These are phyloP conservation scores for Vombatus ursinus DNA, from an alignment of 2,113 vertebrate genomes.

Conservation along the genomic window DNA sequence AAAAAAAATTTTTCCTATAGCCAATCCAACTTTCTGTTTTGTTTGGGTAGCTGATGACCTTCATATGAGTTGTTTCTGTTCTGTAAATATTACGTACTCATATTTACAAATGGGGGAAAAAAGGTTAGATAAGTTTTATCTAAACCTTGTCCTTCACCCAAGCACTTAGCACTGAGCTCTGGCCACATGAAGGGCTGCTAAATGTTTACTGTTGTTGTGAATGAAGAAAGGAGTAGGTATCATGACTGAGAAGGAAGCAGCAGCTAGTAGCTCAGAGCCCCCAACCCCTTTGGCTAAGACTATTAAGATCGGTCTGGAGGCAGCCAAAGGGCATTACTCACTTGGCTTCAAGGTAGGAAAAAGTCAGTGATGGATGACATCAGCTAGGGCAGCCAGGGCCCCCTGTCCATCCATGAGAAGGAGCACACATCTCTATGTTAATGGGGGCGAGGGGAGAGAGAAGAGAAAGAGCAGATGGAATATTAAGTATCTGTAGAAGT, in stretches of 20 bases:
- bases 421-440: background rate
- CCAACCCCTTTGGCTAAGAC: background rate
- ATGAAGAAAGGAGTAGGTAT: rapidly evolving
- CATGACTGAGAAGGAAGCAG: background rate
- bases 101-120: background rate
- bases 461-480: background rate
- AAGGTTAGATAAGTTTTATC: background rate
- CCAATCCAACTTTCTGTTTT: background rate
- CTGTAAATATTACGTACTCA: background rate
- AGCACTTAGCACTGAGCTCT: background rate
- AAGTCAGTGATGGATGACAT: background rate
- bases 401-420: background rate
- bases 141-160: background rate
- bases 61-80: background rate
- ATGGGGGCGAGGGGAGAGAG: background rate
- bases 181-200: background rate
- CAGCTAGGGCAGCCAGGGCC: background rate
- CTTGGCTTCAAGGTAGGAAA: background rate
- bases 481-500: background rate
- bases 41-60: background rate
- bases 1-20: background rate
- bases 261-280: background rate
- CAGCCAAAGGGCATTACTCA: background rate
- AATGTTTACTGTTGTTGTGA: background rate
- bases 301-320: background rate